Base-by-base conservation (phyloP, 2,888 invertebrate species). In the Chymomyza amoena region DNA sequence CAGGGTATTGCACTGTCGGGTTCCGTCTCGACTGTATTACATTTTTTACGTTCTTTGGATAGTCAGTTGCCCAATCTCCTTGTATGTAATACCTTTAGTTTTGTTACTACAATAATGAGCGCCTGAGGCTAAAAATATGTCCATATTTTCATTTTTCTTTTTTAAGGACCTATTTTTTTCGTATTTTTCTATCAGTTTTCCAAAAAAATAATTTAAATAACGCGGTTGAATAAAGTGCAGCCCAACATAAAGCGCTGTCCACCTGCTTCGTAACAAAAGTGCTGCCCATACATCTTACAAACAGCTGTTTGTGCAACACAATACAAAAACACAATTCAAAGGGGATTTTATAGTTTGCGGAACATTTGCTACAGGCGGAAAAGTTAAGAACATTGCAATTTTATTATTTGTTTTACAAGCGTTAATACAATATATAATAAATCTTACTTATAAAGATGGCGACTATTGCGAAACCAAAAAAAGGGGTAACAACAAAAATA, bases 401-500 rank as follows among this genome's bases (percentile, higher is more conserved):
- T 13, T 10, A 13, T 45, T 3, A 45, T 45, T 45, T 13, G 4
- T 13, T 45, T 45, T 13, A 2, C 10, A 5, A 45, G 13, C 39
- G 13, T 2, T 13, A 68, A 66, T 65, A 20, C 20, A 54, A 36
- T 20, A 54, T 52, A 13, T 32, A 32, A 32, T 32, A 7, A 32
- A 32, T 6, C 6, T 0, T 32, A 7, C 32, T 7, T 7, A 32
- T 32, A 64, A 81, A 70, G 25, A 91, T 91, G 91, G 92, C 92
- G 56, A 92, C 92, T 28, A 81, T 92, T 75, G 89, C 88, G 16
- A 91, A 89, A 70, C 89, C 91, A 16, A 90, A 89, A 78, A 89
- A 87, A 68, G 83, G 83, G 79, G 92, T 91, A 85, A 77, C 73
- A 7, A 15, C 4, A 10, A 36, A 6, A 45, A 10, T 13, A 6